Evolutionary conservation across 1,140 invertebrate species (phyloP).

Genomic region (Matsumurasca onukii): DNA sequence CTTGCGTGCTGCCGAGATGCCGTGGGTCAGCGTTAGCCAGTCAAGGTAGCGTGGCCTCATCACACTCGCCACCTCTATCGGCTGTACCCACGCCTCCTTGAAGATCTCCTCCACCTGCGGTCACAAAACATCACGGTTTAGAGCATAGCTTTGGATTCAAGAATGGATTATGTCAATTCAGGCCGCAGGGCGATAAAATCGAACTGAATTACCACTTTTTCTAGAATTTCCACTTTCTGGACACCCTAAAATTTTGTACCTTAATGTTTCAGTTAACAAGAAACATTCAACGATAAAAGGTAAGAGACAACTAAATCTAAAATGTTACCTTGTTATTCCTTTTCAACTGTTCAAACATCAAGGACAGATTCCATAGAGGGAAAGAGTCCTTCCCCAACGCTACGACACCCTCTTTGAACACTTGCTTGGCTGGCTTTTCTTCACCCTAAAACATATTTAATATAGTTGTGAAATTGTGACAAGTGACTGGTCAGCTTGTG

Average conservation of each 20-base stretch:
- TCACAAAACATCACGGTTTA: too few species aligned
- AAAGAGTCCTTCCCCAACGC: slow-evolving; percentile 48
- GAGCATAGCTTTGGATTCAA: too few species aligned
- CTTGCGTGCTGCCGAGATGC: slow-evolving; percentile 49
- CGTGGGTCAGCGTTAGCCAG: slow-evolving; percentile 49
- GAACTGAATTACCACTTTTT: too few species aligned
- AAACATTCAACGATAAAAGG: neutral
- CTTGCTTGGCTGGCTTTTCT: slow-evolving; percentile 44
- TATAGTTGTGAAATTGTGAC: too few species aligned
- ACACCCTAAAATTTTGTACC: too few species aligned
- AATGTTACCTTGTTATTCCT: slow-evolving; percentile 42
- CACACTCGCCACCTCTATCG: slow-evolving; percentile 45
- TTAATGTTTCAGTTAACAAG: neutral
- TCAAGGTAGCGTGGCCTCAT: slow-evolving; percentile 54
- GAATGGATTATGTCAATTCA: too few species aligned
- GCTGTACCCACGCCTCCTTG: slow-evolving; percentile 47
- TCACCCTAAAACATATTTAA: too few species aligned
- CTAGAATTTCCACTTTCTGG: too few species aligned
- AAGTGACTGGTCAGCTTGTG: too few species aligned
- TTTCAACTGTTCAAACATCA: slow-evolving; percentile 50
- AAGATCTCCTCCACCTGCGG: slow-evolving; percentile 51
- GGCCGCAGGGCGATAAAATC: too few species aligned
- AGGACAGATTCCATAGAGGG: slow-evolving; percentile 52
- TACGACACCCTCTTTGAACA: slow-evolving; percentile 48
- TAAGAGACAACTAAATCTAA: neutral